phyloP scores from a whole-genome alignment of 2,797 vertebrate species.

The Gymnothorax reevesii region DNA sequence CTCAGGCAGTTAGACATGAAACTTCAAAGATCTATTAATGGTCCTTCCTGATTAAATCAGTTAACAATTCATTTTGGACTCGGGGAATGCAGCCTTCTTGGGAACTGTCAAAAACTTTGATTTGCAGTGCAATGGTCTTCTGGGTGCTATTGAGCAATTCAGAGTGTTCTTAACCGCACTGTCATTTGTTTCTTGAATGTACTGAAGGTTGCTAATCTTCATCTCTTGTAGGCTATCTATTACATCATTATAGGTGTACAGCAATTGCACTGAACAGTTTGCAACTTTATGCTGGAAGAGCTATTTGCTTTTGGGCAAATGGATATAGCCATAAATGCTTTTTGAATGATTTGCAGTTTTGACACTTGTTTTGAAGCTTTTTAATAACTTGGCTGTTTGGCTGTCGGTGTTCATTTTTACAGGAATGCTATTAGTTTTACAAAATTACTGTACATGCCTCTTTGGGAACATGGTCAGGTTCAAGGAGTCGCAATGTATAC shows the following conservation, averaged over 20 bases:
- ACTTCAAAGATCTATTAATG: not conserved
- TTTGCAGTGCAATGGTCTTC: not conserved
- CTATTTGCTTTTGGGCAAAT: not conserved
- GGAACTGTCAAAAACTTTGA: conserved; percentile 1
- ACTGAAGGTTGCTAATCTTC: not conserved
- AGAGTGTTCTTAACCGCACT: not conserved
- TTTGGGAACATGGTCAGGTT: not conserved
- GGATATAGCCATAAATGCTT: not conserved
- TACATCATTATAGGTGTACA: not conserved
- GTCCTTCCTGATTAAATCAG: not conserved
- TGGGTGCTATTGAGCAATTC: not conserved
- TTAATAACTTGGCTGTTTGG: not conserved
- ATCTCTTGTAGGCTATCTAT: not conserved
- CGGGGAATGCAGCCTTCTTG: not conserved
- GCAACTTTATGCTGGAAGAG: not conserved
- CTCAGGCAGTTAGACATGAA: not conserved
- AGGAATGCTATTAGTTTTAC: not conserved
- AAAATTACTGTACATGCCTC: not conserved
- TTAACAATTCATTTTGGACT: not conserved
- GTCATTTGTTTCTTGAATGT: conserved; percentile 27
- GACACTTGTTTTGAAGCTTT: not conserved
- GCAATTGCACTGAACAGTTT: not conserved
- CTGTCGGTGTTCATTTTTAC: not conserved
- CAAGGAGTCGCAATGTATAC: not conserved
- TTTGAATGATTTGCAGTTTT: not conserved